Base-by-base conservation (phyloP, 2,113 vertebrate species). In the Tupaia tana region DNA sequence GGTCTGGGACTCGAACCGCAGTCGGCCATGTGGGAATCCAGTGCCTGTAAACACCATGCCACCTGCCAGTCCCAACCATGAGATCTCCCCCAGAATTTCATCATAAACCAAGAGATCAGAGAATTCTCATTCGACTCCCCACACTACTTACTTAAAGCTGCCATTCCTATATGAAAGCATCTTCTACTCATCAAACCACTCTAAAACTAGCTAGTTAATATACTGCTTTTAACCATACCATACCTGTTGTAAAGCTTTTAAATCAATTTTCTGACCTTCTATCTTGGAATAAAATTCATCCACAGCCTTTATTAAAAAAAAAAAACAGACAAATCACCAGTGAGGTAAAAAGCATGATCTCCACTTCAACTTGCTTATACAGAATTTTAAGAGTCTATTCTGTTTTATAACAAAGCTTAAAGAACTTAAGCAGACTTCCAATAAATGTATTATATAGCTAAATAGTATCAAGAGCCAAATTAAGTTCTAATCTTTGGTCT, bases 261-360 rank as follows among this genome's bases (percentile, higher is more conserved):
- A 97, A 81, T 99, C 99, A 34, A 99, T 99, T 98, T 98, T 99
- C 98, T 99, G 99, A 63, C 99, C 99, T 98, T 99, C 99, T 97
- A 99, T 98, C 98, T 99, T 99, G 84, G 99, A 99, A 96, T 99
- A 99, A 98, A 99, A 99, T 98, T 99, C 99, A 56, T 99, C 99
- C 82, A 99, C 99, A 0, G 99, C 99, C 99, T 99, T 97, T 93
- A 97, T 97, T 70, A 67, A 79, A 95, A 96, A 90, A 67, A 79
- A 95, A 96, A 90, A 79, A 86, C 15, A 96, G 43, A 0, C 6
- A 24, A 29, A n/a, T 10, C 92, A 95, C 6, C 73, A 67, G 58
- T 4, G 96, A 6, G 31, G 34, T 86, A 96, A 84, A 75, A 24
- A 12, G 22, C 3, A 75, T 3, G 1, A 18, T 81, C 31, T 93